These are phyloP conservation scores for Gobius niger DNA, from an alignment of 2,113 vertebrate genomes.

Conservation along the genomic window DNA sequence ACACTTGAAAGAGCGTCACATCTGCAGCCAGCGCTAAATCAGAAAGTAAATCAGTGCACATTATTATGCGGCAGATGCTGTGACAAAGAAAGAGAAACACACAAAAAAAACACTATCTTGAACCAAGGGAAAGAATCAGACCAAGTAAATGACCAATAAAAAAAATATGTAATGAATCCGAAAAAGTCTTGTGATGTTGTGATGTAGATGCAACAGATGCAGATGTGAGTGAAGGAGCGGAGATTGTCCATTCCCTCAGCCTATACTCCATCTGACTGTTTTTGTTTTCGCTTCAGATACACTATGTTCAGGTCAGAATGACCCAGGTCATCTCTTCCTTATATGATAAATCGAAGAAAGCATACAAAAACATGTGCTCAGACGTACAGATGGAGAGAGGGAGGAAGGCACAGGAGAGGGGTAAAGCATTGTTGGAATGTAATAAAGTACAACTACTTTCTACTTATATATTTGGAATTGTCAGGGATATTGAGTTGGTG, in stretches of 20 bases:
- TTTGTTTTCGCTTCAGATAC: slow-evolving; percentile 46
- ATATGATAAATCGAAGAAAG: slow-evolving; percentile 41
- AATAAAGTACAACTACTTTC: not conserved
- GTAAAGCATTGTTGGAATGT: slow-evolving; percentile 13
- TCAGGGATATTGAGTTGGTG: no score
- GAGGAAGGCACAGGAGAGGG: slow-evolving; percentile 41
- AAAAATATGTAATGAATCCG: slow-evolving; percentile 5
- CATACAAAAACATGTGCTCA: slow-evolving; percentile 15
- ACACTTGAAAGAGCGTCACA: no score
- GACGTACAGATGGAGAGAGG: slow-evolving; percentile 44
- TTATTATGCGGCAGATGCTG: no score
- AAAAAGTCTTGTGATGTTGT: slow-evolving; percentile 8
- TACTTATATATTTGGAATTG: no score
- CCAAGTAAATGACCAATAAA: not conserved
- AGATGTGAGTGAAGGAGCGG: slow-evolving; percentile 13
- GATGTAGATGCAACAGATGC: slow-evolving; percentile 37
- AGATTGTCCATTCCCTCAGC: slow-evolving; percentile 19
- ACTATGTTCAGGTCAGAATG: slow-evolving; percentile 61
- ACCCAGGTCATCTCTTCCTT: slow-evolving; percentile 59
- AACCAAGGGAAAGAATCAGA: not conserved
- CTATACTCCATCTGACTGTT: slow-evolving; percentile 46
- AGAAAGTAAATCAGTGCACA: no score
- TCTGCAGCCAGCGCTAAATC: no score
- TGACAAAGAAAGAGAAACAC: not conserved
- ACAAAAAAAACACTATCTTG: not conserved